Percentiles rank a stretch among this genome's conserved stretches.
These are phyloP conservation scores for Esox niger DNA, from an alignment of 2,113 vertebrate genomes.

Conservation along the genomic window DNA sequence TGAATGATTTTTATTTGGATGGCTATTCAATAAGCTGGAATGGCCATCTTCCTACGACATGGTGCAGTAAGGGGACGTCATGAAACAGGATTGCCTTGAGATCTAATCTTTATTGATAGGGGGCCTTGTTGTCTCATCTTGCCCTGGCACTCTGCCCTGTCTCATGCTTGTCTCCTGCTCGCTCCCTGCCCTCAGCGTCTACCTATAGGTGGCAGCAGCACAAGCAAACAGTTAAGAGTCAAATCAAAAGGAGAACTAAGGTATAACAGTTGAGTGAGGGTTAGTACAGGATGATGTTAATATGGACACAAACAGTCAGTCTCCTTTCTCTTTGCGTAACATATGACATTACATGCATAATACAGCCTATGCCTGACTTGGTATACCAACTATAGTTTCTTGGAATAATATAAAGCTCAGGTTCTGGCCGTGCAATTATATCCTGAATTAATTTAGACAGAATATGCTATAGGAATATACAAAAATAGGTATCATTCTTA, in stretches of 20 bases:
- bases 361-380: slow-evolving; percentile 3
- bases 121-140: too few species aligned
- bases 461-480: slow-evolving; percentile 15
- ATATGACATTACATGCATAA: background rate
- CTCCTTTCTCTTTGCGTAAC: background rate
- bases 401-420: background rate
- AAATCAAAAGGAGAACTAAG: background rate
- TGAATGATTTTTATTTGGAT: too few species aligned
- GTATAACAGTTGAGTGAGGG: slow-evolving; percentile 6
- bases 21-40: too few species aligned
- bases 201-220: background rate
- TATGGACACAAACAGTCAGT: slow-evolving; percentile 10
- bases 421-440: background rate
- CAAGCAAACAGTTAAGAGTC: slow-evolving; percentile 33
- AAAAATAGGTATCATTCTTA: slow-evolving; percentile 25
- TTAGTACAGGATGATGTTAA: slow-evolving; percentile 18
- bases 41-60: too few species aligned
- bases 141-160: background rate
- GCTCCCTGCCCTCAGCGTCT: background rate
- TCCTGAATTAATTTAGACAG: background rate
- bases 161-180: background rate
- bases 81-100: too few species aligned
- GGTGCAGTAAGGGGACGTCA: too few species aligned
- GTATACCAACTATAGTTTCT: background rate
- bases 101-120: background rate